These are phyloP conservation scores for Ia io DNA, from an alignment of 2,113 vertebrate species.

Conservation along the genomic window DNA sequence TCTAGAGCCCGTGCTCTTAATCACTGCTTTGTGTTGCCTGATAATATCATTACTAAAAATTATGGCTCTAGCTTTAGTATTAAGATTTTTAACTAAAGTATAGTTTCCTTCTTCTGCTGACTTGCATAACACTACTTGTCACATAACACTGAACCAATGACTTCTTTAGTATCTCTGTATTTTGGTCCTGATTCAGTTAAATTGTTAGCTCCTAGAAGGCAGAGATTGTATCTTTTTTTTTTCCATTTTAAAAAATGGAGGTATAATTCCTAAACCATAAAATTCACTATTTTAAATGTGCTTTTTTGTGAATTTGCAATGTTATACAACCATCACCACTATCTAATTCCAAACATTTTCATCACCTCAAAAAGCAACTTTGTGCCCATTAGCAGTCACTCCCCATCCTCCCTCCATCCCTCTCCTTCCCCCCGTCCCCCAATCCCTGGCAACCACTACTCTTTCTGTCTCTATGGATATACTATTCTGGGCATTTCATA, in stretches of 20 bases:
- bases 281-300: not conserved
- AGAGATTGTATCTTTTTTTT: not conserved
- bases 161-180: not conserved
- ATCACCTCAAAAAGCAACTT: conserved; percentile 26
- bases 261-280: not conserved
- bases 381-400: not conserved
- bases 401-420: not conserved
- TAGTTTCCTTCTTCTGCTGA: not conserved
- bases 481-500: conserved; percentile 22
- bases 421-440: not conserved
- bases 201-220: not conserved
- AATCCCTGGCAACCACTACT: not conserved
- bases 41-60: not conserved
- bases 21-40: not conserved
- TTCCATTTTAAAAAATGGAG: not conserved
- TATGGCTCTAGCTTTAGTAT: not conserved
- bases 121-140: not conserved
- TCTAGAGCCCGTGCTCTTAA: not conserved
- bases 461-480: conserved; percentile 2
- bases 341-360: conserved; percentile 48
- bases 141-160: not conserved
- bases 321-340: not conserved
- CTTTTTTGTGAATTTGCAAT: conserved; percentile 17
- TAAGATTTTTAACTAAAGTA: not conserved
- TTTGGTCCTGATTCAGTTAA: not conserved